Conservation (phyloP, 2,113 vertebrate genomes). For the Tringa solitaria region DNA sequence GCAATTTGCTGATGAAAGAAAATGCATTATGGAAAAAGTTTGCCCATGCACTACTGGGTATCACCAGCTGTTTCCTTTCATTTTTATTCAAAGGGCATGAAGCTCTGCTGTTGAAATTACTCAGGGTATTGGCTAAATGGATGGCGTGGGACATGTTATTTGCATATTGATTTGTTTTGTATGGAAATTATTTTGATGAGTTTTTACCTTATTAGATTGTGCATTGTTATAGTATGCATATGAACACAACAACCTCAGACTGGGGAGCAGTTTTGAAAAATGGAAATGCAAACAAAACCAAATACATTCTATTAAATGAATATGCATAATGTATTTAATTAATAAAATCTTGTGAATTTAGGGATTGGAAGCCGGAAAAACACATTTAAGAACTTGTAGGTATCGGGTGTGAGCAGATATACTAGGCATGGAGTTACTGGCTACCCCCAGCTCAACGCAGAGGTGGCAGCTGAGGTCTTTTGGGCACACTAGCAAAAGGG, state of each 20-base stretch:
- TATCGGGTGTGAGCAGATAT: neutral
- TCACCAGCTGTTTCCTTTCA: conserved; percentile 26
- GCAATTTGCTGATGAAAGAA: neutral
- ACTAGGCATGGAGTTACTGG: no score
- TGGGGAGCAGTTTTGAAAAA: neutral
- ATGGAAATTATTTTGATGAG: conserved; percentile 55
- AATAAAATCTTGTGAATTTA: neutral
- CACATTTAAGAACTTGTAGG: neutral
- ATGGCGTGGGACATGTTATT: conserved; percentile 37
- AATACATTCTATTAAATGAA: neutral
- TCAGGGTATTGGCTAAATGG: conserved; percentile 24
- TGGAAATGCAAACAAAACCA: neutral
- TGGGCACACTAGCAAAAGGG: accelerated
- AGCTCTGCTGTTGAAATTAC: conserved; percentile 14
- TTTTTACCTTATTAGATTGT: conserved; percentile 20
- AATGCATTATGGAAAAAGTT: neutral
- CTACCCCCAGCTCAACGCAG: neutral
- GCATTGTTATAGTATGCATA: neutral
- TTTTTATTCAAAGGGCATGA: conserved; percentile 37
- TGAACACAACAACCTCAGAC: neutral
- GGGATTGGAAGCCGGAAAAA: neutral
- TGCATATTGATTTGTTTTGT: conserved; percentile 57
- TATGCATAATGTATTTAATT: neutral
- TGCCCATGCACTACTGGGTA: neutral
- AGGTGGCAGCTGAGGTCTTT: neutral